Conservation (phyloP, 2,888 invertebrate species). For the Epsilonema sp. region DNA sequence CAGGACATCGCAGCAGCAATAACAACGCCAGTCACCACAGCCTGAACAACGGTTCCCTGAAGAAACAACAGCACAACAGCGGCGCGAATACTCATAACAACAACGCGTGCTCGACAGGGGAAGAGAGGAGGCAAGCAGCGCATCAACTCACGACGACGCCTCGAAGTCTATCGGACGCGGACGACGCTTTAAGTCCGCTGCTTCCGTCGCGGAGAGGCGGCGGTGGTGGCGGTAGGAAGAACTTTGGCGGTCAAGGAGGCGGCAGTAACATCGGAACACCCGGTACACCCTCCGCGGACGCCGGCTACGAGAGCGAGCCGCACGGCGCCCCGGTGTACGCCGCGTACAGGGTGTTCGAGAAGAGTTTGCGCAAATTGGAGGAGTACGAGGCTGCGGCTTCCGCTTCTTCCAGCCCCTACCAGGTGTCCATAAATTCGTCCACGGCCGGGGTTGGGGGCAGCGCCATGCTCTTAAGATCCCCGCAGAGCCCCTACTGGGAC, state of each 20-base stretch:
- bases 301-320: slow-evolving; percentile 6
- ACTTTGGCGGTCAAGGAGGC: no score
- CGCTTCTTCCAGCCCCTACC: slow-evolving; percentile 1
- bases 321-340: neutral
- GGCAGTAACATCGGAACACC: no score
- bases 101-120: no score
- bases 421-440: neutral
- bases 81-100: no score
- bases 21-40: no score
- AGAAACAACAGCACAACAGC: no score
- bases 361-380: slow-evolving; percentile 3
- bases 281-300: neutral
- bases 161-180: no score
- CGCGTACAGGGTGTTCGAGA: slow-evolving; percentile 4
- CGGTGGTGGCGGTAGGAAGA: no score
- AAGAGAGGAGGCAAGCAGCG: no score
- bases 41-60: no score
- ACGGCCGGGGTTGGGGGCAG: neutral
- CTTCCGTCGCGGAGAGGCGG: neutral
- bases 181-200: neutral
- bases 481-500: neutral
- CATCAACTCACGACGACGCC: no score
- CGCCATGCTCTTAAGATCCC: neutral
- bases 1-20: no score
- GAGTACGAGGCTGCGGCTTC: neutral